phyloP scores from a whole-genome alignment of 2,113 vertebrate species.

The Brachionichthys hirsutus region DNA sequence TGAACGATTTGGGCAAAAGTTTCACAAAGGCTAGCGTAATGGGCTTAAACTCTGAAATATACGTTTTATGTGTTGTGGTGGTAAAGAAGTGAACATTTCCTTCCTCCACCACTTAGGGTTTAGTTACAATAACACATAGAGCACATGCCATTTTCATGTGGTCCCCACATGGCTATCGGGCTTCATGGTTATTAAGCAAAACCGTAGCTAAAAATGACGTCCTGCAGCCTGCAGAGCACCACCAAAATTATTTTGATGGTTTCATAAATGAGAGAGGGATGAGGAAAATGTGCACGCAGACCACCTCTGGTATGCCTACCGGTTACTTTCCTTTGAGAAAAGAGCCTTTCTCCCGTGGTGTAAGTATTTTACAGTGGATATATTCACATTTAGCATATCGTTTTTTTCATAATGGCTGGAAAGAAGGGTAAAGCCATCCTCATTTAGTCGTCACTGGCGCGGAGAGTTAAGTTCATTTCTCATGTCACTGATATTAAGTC shows the following conservation, averaged over 20 bases:
- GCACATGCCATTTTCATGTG: constrained; percentile 32
- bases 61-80: constrained; percentile 28
- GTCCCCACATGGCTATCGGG: constrained; percentile 33
- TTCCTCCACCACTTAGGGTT: constrained; percentile 21
- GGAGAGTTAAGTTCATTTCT: too few species aligned
- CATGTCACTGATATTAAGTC: too few species aligned
- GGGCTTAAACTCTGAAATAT: constrained; percentile 22
- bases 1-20: constrained; percentile 12
- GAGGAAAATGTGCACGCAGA: neutral
- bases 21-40: constrained; percentile 1
- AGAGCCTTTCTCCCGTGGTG: neutral
- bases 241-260: constrained; percentile 5
- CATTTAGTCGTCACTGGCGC: too few species aligned
- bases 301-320: neutral
- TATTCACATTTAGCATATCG: neutral
- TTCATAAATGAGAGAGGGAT: constrained; percentile 7
- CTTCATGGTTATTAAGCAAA: constrained; percentile 35
- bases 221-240: constrained; percentile 1
- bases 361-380: neutral
- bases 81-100: constrained; percentile 41
- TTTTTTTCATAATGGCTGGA: too few species aligned
- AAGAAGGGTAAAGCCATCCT: too few species aligned
- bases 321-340: neutral
- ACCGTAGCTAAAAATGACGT: constrained; percentile 23
- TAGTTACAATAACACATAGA: constrained; percentile 30